Conservation (phyloP, 2,888 invertebrate species). For the Leptinotarsa haldemani region DNA sequence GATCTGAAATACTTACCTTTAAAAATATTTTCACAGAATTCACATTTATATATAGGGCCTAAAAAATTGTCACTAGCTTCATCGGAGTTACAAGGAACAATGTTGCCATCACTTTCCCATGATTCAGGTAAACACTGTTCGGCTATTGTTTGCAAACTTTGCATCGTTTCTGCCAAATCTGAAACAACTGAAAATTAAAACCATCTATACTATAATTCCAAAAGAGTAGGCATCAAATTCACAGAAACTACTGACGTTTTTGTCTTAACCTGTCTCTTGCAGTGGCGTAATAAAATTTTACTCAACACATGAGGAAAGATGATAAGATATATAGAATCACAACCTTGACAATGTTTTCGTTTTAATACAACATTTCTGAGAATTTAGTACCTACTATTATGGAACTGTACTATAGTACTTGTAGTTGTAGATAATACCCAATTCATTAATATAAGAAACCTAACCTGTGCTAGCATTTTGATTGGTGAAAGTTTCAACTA, state of each 20-base stretch:
- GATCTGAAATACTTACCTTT: conserved; percentile 53
- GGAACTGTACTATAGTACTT: no score
- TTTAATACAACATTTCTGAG: no score
- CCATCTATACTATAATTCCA: background rate
- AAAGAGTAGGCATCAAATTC: no score
- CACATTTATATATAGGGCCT: conserved; percentile 60
- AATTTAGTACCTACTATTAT: no score
- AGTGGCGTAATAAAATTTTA: no score
- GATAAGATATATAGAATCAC: no score
- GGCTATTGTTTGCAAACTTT: conserved; percentile 64
- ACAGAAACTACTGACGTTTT: no score
- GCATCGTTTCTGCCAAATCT: conserved; percentile 64
- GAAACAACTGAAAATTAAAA: conserved; percentile 50
- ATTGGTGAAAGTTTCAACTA: conserved; percentile 61
- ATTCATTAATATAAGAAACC: background rate
- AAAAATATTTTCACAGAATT: conserved; percentile 62
- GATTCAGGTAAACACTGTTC: conserved; percentile 64
- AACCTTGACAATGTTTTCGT: no score
- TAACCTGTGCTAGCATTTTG: conserved; percentile 58
- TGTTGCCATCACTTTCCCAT: conserved; percentile 62
- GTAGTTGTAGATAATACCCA: background rate
- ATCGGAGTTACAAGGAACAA: conserved; percentile 56
- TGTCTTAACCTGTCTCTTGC: no score
- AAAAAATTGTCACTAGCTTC: conserved; percentile 57
- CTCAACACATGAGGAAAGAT: no score